Base-by-base conservation (phyloP, 1,140 invertebrate species). In the Macrocentrus cingulum region DNA sequence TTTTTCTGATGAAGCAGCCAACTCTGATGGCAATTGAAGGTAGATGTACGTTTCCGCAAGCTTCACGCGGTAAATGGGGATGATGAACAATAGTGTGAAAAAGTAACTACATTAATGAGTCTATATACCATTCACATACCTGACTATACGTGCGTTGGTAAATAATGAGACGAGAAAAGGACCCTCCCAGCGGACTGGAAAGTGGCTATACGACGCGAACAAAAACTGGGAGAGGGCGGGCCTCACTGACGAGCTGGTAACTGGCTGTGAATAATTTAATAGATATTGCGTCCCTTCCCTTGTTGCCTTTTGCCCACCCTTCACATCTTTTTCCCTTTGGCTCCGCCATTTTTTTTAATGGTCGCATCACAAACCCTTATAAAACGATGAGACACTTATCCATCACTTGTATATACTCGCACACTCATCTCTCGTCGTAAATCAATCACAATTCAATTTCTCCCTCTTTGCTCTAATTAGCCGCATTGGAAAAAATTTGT, bases 181-280 rank as follows among this genome's bases (percentile, higher is more conserved):
- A 55, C 59, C 49, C 39, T 56, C 41, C 20, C 34, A 49, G 53
- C 45, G 37, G 53, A 46, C 51, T 23, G 36, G 44, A 54, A 57
- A 46, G 46, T 59, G 61, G 42, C 6, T 29, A 46, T 15, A 11
- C 49, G 53, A 25, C 18, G 34, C 44, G 51, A 42, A 53, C 51
- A 67, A 69, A 69, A 66, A 64, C 57, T 45, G 46, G 41, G 20
- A 49, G 62, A 57, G 54, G 65, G 63, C 68, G 65, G 66, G 51
- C 37, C 58, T 44, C 56, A 36, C 63, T 68, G 68, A 70, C 64
- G 68, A 68, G 65, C 68, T 65, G 66, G 66, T 68, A 70, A 70
- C 66, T 67, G 62, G 51, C 64, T 70, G 66, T 67, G 68, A 70
- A 68, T 70, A 70, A 70, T 70, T 70, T 68, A 68, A 68, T 69